Conservation (phyloP, 1,140 invertebrate species). For the Anoplophora glabripennis region DNA sequence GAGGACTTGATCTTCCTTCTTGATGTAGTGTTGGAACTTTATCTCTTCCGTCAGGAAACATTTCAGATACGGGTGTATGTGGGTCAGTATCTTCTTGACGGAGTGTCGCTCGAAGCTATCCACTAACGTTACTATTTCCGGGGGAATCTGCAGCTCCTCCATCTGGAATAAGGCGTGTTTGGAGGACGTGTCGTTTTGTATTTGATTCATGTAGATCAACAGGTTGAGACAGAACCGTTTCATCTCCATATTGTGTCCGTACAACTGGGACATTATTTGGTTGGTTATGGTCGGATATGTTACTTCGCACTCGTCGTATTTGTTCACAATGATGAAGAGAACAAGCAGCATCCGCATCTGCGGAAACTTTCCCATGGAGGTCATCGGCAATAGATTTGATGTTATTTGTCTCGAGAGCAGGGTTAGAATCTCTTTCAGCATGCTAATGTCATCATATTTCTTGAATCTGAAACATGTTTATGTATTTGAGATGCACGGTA, state of each 20-base stretch:
- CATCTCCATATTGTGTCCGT: slow-evolving; percentile 17
- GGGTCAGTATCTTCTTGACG: slow-evolving; percentile 21
- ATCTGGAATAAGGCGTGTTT: slow-evolving; percentile 25
- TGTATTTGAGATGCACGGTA: too few species aligned
- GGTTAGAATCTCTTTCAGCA: slow-evolving; percentile 24
- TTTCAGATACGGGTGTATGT: slow-evolving; percentile 25
- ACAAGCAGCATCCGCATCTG: slow-evolving; percentile 17
- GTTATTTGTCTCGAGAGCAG: slow-evolving; percentile 23
- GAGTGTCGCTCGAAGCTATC: slow-evolving; percentile 16
- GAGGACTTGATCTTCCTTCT: slow-evolving; percentile 25
- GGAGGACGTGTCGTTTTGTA: not conserved
- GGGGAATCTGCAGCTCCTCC: slow-evolving; percentile 23
- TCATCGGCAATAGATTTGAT: slow-evolving; percentile 15
- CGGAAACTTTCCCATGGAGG: slow-evolving; percentile 22
- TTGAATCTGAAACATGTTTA: slow-evolving; percentile 16
- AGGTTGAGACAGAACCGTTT: slow-evolving; percentile 24
- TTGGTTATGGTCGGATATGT: slow-evolving; percentile 28
- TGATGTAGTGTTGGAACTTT: slow-evolving; percentile 22
- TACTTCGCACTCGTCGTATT: slow-evolving; percentile 26
- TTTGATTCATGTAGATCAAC: slow-evolving; percentile 15
- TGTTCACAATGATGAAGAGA: slow-evolving; percentile 27
- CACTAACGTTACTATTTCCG: slow-evolving; percentile 17
- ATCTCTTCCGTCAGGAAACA: slow-evolving; percentile 24
- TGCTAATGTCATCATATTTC: slow-evolving; percentile 23
- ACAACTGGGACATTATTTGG: slow-evolving; percentile 26